Conservation (phyloP, 2,888 invertebrate genomes). For the Cephus spinipes region DNA sequence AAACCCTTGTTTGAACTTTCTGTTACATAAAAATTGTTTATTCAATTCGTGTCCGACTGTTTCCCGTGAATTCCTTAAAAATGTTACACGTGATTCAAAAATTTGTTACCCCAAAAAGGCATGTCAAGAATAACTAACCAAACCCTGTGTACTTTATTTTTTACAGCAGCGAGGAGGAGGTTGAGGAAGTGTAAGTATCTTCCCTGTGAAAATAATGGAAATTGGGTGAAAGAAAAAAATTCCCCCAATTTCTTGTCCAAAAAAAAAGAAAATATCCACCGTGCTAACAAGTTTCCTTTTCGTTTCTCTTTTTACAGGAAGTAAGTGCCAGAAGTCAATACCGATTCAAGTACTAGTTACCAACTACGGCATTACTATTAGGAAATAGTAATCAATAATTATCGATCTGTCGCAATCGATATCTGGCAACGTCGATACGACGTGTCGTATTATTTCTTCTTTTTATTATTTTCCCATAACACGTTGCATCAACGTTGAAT, state of each 20-base stretch:
- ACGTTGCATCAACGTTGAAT: not conserved
- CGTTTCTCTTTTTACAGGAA: slow-evolving; percentile 68
- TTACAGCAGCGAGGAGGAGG: slow-evolving; percentile 78
- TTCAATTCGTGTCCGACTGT: not conserved
- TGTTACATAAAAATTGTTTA: not conserved
- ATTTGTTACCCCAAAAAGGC: not conserved
- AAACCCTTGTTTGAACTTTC: not conserved
- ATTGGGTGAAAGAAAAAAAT: not conserved
- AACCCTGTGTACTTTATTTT: slow-evolving; percentile 48
- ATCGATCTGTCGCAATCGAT: not conserved
- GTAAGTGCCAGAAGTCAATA: slow-evolving; percentile 64
- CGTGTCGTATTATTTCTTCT: not conserved
- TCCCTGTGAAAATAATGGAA: not conserved
- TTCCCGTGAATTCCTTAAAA: not conserved
- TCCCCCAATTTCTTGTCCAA: slow-evolving; percentile 19
- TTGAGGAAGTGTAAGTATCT: slow-evolving; percentile 82
- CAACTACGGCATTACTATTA: slow-evolving; percentile 5
- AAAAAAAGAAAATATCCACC: not conserved
- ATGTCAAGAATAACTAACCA: slow-evolving; percentile 1
- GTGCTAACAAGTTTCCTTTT: slow-evolving; percentile 28
- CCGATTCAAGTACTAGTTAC: not conserved
- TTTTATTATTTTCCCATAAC: not conserved
- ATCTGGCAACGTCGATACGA: not conserved
- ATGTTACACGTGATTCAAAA: not conserved
- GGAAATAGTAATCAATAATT: not conserved